Conservation (phyloP, 2,888 invertebrate species). For the Venustoraphidia nigricollis region DNA sequence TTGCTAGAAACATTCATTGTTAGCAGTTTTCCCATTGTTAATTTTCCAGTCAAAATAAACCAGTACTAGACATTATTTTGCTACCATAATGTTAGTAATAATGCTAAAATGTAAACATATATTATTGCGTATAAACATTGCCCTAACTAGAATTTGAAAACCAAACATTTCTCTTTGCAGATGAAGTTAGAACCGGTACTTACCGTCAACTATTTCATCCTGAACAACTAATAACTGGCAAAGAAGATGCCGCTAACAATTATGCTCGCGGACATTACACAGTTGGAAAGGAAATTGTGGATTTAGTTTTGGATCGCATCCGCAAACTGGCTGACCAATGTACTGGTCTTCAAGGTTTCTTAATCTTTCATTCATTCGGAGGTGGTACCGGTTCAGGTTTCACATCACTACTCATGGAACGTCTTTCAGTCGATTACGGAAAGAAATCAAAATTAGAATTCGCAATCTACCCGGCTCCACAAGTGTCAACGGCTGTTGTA, state of each 20-base stretch:
- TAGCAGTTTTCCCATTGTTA: too few species aligned
- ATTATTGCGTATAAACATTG: too few species aligned
- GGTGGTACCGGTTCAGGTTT: slow-evolving; percentile 72
- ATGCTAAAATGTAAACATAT: too few species aligned
- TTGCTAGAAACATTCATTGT: too few species aligned
- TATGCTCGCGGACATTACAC: slow-evolving; percentile 73
- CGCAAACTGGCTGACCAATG: slow-evolving; percentile 60
- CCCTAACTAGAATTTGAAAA: neutral
- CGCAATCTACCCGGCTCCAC: slow-evolving; percentile 69
- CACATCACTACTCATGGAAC: slow-evolving; percentile 66
- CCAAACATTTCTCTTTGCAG: slow-evolving; percentile 17
- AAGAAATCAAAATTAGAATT: slow-evolving; percentile 72
- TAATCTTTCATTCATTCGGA: slow-evolving; percentile 68
- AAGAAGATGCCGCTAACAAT: slow-evolving; percentile 76
- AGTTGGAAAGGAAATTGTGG: slow-evolving; percentile 57
- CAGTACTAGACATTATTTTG: too few species aligned
- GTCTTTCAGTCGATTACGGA: slow-evolving; percentile 57
- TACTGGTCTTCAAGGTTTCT: slow-evolving; percentile 58
- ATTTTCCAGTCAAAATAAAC: too few species aligned
- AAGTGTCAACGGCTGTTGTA: slow-evolving; percentile 29
- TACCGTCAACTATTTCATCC: slow-evolving; percentile 47
- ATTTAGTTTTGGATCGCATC: slow-evolving; percentile 47
- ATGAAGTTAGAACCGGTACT: slow-evolving; percentile 35
- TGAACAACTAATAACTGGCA: slow-evolving; percentile 62
- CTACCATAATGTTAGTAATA: too few species aligned